These are phyloP conservation scores for Oncopodura yosiiana DNA, from an alignment of 1,140 invertebrate genomes.

Conservation along the genomic window DNA sequence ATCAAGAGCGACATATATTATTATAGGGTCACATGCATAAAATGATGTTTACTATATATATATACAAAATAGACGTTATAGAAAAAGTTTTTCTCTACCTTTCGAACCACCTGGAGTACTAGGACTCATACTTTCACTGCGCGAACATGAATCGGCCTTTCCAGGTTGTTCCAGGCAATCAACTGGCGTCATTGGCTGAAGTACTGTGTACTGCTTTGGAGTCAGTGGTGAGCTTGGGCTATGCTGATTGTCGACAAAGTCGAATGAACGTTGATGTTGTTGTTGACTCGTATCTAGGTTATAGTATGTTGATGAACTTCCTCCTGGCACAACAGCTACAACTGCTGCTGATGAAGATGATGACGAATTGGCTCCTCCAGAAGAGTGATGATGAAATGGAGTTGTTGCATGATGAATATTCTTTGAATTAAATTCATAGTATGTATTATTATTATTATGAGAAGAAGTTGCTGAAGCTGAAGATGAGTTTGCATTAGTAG, in stretches of 20 bases:
- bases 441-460: too few relatives aligned
- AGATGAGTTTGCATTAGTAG: neutral
- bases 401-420: neutral
- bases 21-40: too few relatives aligned
- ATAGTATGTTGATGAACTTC: too few relatives aligned
- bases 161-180: conserved; percentile 44
- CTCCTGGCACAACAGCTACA: conserved; percentile 29
- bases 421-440: conserved; percentile 21
- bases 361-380: neutral
- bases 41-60: too few relatives aligned
- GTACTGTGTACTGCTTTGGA: conserved; percentile 40
- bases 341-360: conserved; percentile 30
- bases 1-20: too few relatives aligned
- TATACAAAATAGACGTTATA: too few relatives aligned
- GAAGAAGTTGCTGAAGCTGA: conserved; percentile 1
- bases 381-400: neutral
- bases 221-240: conserved; percentile 37
- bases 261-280: conserved; percentile 28
- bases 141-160: conserved; percentile 40
- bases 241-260: conserved; percentile 35
- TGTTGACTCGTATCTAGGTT: conserved; percentile 32
- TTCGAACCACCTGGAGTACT: conserved; percentile 41
- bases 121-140: conserved; percentile 41
- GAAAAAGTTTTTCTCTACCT: conserved; percentile 35
- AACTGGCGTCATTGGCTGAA: conserved; percentile 38